Base-by-base conservation (phyloP, 2,888 invertebrate species). In the Plemyria rubiginata region DNA sequence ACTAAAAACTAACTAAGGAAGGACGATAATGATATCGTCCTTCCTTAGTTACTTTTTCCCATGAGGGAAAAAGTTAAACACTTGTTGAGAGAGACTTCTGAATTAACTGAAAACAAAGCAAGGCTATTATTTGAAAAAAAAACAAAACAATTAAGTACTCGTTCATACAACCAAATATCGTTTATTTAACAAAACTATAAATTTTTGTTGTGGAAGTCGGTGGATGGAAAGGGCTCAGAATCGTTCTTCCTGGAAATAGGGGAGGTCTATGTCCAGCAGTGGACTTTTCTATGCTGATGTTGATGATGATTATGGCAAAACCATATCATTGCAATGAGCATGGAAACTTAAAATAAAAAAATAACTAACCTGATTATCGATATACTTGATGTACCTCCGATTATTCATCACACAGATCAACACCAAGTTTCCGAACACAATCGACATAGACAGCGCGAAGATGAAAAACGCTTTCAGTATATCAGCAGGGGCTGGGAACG, bases 381-480 rank as follows among this genome's bases (percentile, higher is more conserved):
- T 97, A 81, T 97, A 97, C 80, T 96, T 96, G 77, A 96, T 95
- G 84, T 97, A 97, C 67, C 96, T 94, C 55, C 96, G 94, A 85
- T 96, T 97, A 87, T 97, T 97, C 78, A 97, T 94, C 53, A 97
- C 97, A 74, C 96, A 94, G 71, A 97, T 97, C 32, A 97, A 94
- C 65, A 97, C 92, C 52, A 96, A 93, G 82, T 97, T 97, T 48
- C 97, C 96, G 38, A 95, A 94, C 46, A 97, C 95, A 68, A 97
- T 96, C 43, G 96, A 96, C 82, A 96, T 93, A 43, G 97, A 96
- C 66, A 97, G 90, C 4, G 96, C 87, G 65, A 97, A 93, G 75
- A 97, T 96, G 74, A 97, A 94, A 67, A 96, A 90, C 0, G 97
- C 96, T 80, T 97, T 96, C 16, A 96, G 79, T 54, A 96, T 94